Evolutionary conservation across 2,113 vertebrate species (phyloP), one percentile per base, ranked within the genome.

Genomic region (Apodemus sylvaticus): DNA sequence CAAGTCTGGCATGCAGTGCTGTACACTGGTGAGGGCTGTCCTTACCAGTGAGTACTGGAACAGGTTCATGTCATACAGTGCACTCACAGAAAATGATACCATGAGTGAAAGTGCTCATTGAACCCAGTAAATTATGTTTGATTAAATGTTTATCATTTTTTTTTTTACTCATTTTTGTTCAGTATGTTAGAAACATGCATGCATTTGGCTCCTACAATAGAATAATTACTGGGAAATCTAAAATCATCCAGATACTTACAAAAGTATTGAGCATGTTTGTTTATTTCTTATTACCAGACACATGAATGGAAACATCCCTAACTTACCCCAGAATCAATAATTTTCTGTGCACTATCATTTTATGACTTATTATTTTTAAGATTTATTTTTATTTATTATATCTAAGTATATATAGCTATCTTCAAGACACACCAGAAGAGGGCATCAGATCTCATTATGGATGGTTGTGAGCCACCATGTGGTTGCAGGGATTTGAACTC

Each of bases 1-100:
- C 83, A 95, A 93, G 60, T 1, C n/a, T 96, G 93, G 92, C 94
- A 88, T 53, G 17, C 62, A 76, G 83, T 91, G 14, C 45, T 86
- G 22, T 42, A 53, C 39, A 60, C 60, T 87, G 79, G 68, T 62
- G 86, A 96, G 19, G 66, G 17, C 89, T 55, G 83, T 95, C 45
- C 89, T 31, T 83, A 48, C 45, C 45, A 48, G 45, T 48, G 45
- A 60, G 42, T 77, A 62, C 39, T 94, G 60, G 85, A 92, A 93
- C 22, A 68, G 22, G 83, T 77, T 7, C 36, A 66, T 22, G 34
- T 70, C 39, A 45, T 81, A 70, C 1, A 77, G 12, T 4, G 24
- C 34, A 85, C 26, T 93, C 79, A 94, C 70, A 90, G 90, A 95
- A 83, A 93, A 14, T 22, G 78, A 93, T 62, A n/a, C 48, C 70